Evolutionary conservation across 2,113 vertebrate species (phyloP), one percentile per base, ranked within the genome.

Genomic region (Amblyornis subalaris): DNA sequence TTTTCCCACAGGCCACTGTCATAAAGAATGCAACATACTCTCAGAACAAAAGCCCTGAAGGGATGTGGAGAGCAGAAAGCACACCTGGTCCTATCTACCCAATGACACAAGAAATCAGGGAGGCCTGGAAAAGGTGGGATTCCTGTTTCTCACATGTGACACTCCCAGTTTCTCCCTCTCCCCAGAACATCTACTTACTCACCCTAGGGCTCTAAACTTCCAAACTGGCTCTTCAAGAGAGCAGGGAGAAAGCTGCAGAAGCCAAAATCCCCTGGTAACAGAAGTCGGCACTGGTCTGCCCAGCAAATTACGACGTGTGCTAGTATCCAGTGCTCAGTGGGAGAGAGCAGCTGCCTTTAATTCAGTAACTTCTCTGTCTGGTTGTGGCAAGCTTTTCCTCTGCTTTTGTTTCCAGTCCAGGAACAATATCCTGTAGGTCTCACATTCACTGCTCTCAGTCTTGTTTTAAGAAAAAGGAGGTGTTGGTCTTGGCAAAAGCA

Each of bases 1-100:
- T 86, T 88, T 85, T 88, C 85, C 75, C 76, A 94, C 62, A 94
- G 64, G 54, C 42, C 77, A 44, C 66, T 90, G 70, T 78, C 89
- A 77, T 15, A 70, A 91, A 65, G 85, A 91, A 94, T 85, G 81
- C 77, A 85, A 55, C 11, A 79, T 31, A 54, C 4, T 84, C 26
- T 54, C 14, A 53, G 70, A 86, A 81, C 33, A 87, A 70, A 92
- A 92, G 74, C 84, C 93, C 93, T 53, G 81, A 82, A 89, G 50
- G 35, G 35, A 53, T 31, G 75, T 10, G 25, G 29, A 83, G 35
- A 83, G 44, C 69, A 92, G 44, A 88, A 86, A 74, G 55, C 85
- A 88, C 79, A 86, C 61, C 92, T 95, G 92, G 76, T 36, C 21
- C 61, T 48, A 62, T 35, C 90, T 48, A 62, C 69, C 35, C 79